Evolutionary conservation across 2,888 invertebrate genomes (phyloP).

Genomic region (Catocala fraxini): DNA sequence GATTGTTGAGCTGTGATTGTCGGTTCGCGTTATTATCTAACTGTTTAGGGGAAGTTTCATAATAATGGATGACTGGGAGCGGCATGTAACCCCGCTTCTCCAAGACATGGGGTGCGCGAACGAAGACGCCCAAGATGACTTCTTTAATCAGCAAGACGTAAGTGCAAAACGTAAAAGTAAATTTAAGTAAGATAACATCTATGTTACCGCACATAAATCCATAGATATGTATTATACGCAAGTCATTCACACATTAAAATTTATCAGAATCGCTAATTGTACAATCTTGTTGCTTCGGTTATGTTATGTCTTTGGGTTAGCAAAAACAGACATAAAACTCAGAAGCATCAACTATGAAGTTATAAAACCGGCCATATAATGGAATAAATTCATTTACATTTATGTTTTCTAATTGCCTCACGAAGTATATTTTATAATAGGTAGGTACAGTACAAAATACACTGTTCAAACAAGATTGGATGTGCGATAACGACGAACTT

Average conservation of each 20-base stretch:
- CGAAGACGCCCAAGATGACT: slow-evolving; percentile 87
- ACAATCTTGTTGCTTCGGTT: not conserved
- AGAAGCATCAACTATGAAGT: not conserved
- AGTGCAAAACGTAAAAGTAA: slow-evolving; percentile 61
- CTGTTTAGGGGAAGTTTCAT: slow-evolving; percentile 64
- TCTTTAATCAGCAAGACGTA: slow-evolving; percentile 88
- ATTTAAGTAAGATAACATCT: slow-evolving; percentile 6
- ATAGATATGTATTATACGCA: too few species aligned
- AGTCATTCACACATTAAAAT: too few species aligned
- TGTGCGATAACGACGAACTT: slow-evolving; percentile 19
- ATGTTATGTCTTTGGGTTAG: not conserved
- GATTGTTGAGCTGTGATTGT: slow-evolving; percentile 70
- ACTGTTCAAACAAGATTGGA: slow-evolving; percentile 17
- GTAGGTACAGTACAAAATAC: slow-evolving; percentile 11
- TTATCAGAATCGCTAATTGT: too few species aligned
- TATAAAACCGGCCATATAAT: slow-evolving; percentile 1
- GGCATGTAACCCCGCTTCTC: slow-evolving; percentile 87
- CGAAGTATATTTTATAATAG: slow-evolving; percentile 9
- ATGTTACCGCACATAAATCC: too few species aligned
- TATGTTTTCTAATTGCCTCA: slow-evolving; percentile 13
- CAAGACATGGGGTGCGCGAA: slow-evolving; percentile 87
- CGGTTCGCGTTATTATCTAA: slow-evolving; percentile 60
- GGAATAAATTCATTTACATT: not conserved
- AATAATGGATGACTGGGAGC: slow-evolving; percentile 88
- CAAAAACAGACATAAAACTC: not conserved